A percentile compares a stretch with the other conserved stretches of the same genome.
These are phyloP conservation scores for Ophiothrix spiculata DNA, from an alignment of 35 echinoderm and acorn worm species.

Conservation along the genomic window DNA sequence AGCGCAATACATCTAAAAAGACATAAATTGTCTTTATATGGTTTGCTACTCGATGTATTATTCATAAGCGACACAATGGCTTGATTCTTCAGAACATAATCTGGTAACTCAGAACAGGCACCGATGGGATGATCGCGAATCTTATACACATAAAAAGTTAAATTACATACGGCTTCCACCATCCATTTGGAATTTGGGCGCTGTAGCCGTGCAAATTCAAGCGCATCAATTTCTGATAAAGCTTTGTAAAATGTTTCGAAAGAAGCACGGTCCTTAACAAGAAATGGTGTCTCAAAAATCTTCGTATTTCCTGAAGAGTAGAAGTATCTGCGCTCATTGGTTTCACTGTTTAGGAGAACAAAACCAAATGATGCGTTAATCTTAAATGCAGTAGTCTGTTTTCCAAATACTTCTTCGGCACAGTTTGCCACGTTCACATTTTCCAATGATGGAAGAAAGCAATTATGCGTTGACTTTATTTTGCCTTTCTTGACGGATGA, in stretches of 20 bases:
- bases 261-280: neutral
- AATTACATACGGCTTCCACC: neutral
- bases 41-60: neutral
- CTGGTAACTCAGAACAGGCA: neutral
- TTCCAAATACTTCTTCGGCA: neutral
- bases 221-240: neutral
- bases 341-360: constrained; percentile 38
- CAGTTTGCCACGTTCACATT: neutral
- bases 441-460: neutral
- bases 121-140: neutral
- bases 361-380: constrained; percentile 48
- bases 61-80: neutral
- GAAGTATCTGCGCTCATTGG: constrained; percentile 20
- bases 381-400: neutral
- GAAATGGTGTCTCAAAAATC: neutral
- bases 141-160: neutral
- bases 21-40: constrained; percentile 29
- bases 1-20: constrained; percentile 3
- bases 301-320: constrained; percentile 21
- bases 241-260: neutral
- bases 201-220: neutral
- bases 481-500: neutral
- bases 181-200: constrained; percentile 24
- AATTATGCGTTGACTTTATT: neutral
- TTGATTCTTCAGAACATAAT: neutral